A percentile compares a stretch with the other conserved stretches of the same genome.
phyloP scores from a whole-genome alignment of 2,797 vertebrate species.

The Gallinago stenura region DNA sequence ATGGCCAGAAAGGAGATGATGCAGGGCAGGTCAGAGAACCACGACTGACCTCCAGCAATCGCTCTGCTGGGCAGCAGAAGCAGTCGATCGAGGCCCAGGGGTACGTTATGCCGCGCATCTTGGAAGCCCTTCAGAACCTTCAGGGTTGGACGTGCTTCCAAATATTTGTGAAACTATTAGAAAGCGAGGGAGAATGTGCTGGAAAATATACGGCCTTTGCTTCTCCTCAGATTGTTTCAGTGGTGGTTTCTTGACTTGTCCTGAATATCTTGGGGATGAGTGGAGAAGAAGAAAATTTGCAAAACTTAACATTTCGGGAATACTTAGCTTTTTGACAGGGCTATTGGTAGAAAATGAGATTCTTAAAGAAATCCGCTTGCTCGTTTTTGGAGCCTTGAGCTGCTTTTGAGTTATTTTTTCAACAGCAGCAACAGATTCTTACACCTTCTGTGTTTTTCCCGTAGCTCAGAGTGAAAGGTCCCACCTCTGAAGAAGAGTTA shows the following conservation, averaged over 20 bases:
- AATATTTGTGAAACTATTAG: not conserved
- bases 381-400: not conserved
- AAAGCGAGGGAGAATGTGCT: not conserved
- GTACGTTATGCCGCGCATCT: not conserved
- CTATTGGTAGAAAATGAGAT: not conserved
- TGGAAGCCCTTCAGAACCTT: not conserved
- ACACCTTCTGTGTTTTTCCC: accelerated
- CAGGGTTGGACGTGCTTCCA: not conserved
- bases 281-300: not conserved
- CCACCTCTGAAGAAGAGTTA: not conserved
- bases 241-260: not conserved
- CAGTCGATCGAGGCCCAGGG: not conserved
- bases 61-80: not conserved
- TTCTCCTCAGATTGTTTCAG: not conserved
- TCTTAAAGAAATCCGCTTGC: not conserved
- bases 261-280: not conserved
- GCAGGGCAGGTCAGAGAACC: not conserved
- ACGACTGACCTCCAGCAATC: not conserved
- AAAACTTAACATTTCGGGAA: not conserved
- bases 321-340: not conserved
- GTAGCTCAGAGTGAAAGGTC: not conserved
- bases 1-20: not conserved
- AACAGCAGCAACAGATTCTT: not conserved
- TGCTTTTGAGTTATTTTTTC: not conserved
- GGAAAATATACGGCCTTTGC: not conserved